Conservation (phyloP, 2,113 vertebrate genomes). For the Scolopax mira region DNA sequence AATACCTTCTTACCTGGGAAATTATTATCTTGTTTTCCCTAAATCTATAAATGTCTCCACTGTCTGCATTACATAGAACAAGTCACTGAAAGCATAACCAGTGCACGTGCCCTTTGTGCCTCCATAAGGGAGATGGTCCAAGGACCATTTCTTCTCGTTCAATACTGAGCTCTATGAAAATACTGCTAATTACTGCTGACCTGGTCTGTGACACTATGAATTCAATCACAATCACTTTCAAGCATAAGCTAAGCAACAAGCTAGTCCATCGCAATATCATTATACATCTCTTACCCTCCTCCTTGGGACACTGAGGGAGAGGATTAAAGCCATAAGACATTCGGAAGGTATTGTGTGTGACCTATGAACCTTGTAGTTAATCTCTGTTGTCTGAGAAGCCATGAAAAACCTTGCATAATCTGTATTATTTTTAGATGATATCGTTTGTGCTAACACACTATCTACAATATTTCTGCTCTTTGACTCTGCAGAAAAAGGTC, state of each 20-base stretch:
- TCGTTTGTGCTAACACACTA: not conserved
- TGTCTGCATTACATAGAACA: not conserved
- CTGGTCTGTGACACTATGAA: not conserved
- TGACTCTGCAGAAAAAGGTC: not conserved
- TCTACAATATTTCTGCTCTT: not conserved
- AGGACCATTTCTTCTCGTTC: not conserved
- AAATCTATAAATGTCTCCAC: not conserved
- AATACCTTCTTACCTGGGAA: not conserved
- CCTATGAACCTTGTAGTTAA: not conserved
- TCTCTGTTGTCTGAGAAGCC: not conserved
- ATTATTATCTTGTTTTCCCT: not conserved
- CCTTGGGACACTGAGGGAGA: not conserved
- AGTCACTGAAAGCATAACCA: not conserved
- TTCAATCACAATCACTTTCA: not conserved
- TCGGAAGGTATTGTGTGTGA: not conserved
- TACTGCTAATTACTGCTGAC: conserved; percentile 32
- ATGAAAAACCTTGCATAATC: not conserved
- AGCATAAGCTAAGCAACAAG: conserved; percentile 1
- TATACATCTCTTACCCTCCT: not conserved
- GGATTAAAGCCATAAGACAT: conserved; percentile 6
- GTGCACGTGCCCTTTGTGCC: not conserved
- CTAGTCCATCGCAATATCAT: not conserved
- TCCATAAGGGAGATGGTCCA: not conserved
- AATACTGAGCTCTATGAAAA: not conserved
- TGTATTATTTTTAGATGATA: not conserved